Conservation (phyloP, 1,140 invertebrate genomes). For the Centruroides sculpturatus region DNA sequence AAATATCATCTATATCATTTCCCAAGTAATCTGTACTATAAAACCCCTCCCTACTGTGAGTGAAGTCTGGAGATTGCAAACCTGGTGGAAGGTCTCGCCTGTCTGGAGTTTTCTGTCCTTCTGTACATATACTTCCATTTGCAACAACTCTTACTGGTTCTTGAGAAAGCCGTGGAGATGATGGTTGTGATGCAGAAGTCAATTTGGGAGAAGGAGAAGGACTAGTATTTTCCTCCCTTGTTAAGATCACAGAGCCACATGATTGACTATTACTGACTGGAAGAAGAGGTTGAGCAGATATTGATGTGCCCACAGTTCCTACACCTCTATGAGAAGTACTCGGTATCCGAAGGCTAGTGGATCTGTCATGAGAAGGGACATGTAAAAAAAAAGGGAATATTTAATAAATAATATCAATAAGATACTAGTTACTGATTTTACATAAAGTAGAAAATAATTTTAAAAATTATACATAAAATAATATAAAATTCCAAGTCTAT, state of each 20-base stretch:
- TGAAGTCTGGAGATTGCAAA: constrained; percentile 17
- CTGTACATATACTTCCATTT: constrained; percentile 11
- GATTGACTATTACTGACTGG: constrained; percentile 22
- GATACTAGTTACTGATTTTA: too few relatives aligned
- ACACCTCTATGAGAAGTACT: constrained; percentile 19
- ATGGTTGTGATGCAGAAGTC: constrained; percentile 13
- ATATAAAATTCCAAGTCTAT: too few relatives aligned
- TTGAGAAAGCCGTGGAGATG: constrained; percentile 13
- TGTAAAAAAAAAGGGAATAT: not conserved
- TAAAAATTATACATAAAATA: too few relatives aligned
- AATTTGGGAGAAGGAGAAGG: constrained; percentile 3
- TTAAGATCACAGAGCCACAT: constrained; percentile 18
- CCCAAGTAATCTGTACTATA: constrained; percentile 26
- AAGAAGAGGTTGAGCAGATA: constrained; percentile 24
- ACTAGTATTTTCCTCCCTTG: constrained; percentile 4
- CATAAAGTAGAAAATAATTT: too few relatives aligned
- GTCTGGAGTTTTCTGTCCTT: constrained; percentile 5
- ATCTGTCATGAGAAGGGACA: constrained; percentile 3
- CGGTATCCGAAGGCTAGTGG: constrained; percentile 19
- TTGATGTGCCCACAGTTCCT: constrained; percentile 20
- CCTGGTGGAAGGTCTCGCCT: constrained; percentile 15
- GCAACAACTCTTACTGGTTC: constrained; percentile 8
- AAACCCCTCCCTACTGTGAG: constrained; percentile 22
- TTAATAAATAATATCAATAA: too few relatives aligned
- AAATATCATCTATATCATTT: constrained; percentile 30